Evolutionary conservation across 1,140 invertebrate genomes (phyloP), one percentile per base, ranked within the genome.

Genomic region (Caerostris darwini): DNA sequence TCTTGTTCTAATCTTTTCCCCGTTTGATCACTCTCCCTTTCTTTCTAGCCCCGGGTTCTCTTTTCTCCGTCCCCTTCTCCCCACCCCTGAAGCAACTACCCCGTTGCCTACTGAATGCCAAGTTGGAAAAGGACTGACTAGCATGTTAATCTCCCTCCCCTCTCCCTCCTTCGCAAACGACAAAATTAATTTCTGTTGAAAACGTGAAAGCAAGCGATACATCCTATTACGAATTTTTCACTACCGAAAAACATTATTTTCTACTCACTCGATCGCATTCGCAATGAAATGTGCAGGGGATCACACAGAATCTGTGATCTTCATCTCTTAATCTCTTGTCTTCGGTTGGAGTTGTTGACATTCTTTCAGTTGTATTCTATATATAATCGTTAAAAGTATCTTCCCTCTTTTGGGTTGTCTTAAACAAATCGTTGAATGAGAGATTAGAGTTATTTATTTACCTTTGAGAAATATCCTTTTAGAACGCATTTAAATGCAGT

Each of bases 11-110:
- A 93, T 93, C 83, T 93, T 85, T 67, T 87, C 54, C n/a, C 92
- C 56, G 8, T 87, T 93, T 54, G 92, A 93, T 56, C 92, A 93
- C 92, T 93, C 56, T 93, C 67, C 61, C 82, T 93, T 87, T 85
- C 90, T 85, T 85, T 92, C 57, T 85, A n/a, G 58, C 77, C 59
- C 53, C 58, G 59, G 71, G 81, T 92, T 85, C 50, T 90, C 50
- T 90, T 90, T 61, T 83, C 64, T 61, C 50, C 19, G 53, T 83
- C 82, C 71, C 71, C 50, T 34, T 8, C 7, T 17, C 82, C 54
- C 54, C 82, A 19, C 71, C 10, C 10, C 50, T n/a, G 59, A 88
- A 88, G 50, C 59, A 88, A 88, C 64, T 88, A 64, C 61, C 54
- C 56, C 54, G 7, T 57, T 85, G 56, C 83, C 83, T 34, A 85